Conservation (phyloP, 2,797 vertebrate species). For the Malacoraja senta region DNA sequence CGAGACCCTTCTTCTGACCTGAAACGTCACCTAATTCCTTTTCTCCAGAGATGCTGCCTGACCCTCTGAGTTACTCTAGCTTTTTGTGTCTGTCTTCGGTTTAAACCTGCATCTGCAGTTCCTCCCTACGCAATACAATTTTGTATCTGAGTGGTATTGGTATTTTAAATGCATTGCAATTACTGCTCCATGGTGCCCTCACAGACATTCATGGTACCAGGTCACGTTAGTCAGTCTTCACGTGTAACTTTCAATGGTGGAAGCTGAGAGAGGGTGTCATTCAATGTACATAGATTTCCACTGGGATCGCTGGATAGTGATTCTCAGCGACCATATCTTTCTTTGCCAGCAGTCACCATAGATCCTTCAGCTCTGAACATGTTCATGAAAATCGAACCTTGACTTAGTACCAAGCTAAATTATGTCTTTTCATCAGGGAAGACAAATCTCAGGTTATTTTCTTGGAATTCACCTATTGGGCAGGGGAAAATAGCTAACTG, state of each 20-base stretch:
- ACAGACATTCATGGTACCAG: neutral
- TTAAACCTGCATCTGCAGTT: too few species aligned
- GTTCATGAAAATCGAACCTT: neutral
- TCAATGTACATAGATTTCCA: neutral
- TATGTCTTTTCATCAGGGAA: neutral
- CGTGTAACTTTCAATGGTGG: neutral
- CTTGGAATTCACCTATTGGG: neutral
- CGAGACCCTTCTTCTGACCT: too few species aligned
- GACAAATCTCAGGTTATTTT: neutral
- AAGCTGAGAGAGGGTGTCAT: neutral
- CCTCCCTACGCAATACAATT: neutral
- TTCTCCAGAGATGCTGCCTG: too few species aligned
- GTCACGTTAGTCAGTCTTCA: neutral
- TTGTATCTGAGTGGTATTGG: neutral
- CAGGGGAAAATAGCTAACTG: neutral
- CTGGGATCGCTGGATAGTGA: neutral
- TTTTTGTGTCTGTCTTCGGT: too few species aligned
- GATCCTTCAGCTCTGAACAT: neutral
- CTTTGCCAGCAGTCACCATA: neutral
- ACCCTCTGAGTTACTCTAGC: too few species aligned
- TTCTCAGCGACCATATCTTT: neutral
- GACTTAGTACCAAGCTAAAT: neutral
- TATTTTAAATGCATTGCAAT: neutral
- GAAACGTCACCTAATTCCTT: too few species aligned
- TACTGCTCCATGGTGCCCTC: neutral